A percentile compares a stretch with the other conserved stretches of the same genome.
These are phyloP conservation scores for Pyrrhosoma nymphula DNA, from an alignment of 2,888 invertebrate genomes.

Conservation along the genomic window DNA sequence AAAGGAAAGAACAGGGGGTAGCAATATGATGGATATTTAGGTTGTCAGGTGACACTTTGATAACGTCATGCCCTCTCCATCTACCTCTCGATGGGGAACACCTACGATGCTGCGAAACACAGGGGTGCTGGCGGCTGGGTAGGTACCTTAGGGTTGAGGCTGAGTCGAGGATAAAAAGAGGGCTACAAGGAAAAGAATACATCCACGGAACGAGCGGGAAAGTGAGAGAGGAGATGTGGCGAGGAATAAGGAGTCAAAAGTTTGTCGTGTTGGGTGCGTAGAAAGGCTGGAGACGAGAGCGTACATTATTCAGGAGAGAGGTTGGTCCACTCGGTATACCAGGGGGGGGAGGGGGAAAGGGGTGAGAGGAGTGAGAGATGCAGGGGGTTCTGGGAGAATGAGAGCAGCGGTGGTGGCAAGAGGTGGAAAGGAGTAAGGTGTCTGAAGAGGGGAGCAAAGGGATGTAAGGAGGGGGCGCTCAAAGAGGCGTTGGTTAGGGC, in stretches of 20 bases:
- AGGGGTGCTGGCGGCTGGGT: too few relatives aligned
- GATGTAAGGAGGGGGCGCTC: not conserved
- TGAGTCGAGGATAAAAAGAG: not conserved
- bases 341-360: not conserved
- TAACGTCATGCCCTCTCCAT: too few relatives aligned
- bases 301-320: conserved; percentile 44
- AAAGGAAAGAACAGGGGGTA: too few relatives aligned
- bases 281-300: not conserved
- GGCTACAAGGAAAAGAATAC: not conserved
- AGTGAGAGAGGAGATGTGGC: not conserved
- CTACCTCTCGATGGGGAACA: too few relatives aligned
- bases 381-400: not conserved
- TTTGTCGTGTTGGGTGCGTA: not conserved
- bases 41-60: too few relatives aligned
- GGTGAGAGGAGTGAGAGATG: not conserved
- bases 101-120: too few relatives aligned
- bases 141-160: too few relatives aligned
- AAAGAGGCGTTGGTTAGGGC: not conserved
- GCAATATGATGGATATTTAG: too few relatives aligned
- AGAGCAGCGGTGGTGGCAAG: not conserved
- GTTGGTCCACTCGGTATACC: not conserved
- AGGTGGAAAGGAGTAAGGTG: not conserved
- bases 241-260: conserved; percentile 24
- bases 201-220: not conserved
- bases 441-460: too few relatives aligned